Conservation (phyloP, 2,797 vertebrate species). For the Oreonectes daqikongensis region DNA sequence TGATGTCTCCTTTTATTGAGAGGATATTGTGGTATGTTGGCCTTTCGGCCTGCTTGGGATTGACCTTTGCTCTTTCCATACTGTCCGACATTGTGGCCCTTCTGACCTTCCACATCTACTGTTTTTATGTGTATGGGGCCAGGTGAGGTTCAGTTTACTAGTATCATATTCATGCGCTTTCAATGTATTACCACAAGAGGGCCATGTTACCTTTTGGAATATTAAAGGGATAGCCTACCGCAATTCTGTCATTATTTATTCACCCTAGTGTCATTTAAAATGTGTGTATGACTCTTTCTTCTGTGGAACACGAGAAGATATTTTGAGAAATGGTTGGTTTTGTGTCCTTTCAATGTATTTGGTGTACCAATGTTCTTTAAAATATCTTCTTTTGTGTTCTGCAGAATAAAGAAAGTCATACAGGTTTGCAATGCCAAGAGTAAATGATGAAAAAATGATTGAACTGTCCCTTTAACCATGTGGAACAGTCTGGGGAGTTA, state of each 20-base stretch:
- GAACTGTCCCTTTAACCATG: background rate
- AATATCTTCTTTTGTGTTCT: too few relatives aligned
- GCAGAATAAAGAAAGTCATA: too few relatives aligned
- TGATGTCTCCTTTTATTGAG: slow-evolving; percentile 96
- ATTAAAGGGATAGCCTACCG: too few relatives aligned
- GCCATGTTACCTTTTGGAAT: slow-evolving; percentile 10
- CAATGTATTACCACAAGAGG: slow-evolving; percentile 46
- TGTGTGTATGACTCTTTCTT: too few relatives aligned
- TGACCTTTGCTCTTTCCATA: slow-evolving; percentile 90
- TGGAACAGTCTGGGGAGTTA: background rate
- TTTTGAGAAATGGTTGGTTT: too few relatives aligned
- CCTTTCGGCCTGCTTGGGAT: slow-evolving; percentile 89
- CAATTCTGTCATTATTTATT: too few relatives aligned
- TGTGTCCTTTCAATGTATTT: too few relatives aligned
- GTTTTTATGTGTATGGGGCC: slow-evolving; percentile 98
- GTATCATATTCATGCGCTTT: background rate
- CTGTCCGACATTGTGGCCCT: slow-evolving; percentile 93
- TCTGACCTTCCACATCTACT: slow-evolving; percentile 99
- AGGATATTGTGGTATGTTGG: slow-evolving; percentile 94
- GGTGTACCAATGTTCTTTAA: too few relatives aligned
- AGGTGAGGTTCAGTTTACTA: slow-evolving; percentile 74
- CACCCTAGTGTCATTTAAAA: background rate
- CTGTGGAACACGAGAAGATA: too few relatives aligned
- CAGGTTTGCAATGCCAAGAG: too few relatives aligned
- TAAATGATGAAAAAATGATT: too few relatives aligned